Evolutionary conservation across 2,113 vertebrate genomes (phyloP).

Genomic region (Craseonycteris thonglongyai): DNA sequence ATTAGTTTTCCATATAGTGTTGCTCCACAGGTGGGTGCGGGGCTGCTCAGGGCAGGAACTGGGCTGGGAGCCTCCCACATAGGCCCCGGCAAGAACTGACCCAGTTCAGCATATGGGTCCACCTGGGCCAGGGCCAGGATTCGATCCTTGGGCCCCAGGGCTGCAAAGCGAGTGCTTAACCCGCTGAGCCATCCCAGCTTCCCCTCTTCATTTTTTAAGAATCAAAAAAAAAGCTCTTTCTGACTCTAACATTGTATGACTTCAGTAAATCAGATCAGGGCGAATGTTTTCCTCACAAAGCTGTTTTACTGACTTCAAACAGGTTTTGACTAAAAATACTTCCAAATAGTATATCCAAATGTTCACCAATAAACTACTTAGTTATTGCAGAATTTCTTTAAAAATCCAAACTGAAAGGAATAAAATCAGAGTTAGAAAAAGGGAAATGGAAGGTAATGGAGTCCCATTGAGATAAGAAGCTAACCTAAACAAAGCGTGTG

Average conservation of each 20-base stretch:
- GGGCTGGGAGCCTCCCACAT: no score
- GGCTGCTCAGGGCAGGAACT: no score
- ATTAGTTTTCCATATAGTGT: no score
- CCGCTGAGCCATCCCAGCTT: no score
- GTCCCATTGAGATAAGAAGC: background rate
- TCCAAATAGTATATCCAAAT: background rate
- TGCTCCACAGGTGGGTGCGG: no score
- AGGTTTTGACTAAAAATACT: background rate
- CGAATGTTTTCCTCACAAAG: background rate
- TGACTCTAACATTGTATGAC: background rate
- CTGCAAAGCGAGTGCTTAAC: no score
- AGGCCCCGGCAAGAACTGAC: no score
- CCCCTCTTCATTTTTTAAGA: no score
- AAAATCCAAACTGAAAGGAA: background rate
- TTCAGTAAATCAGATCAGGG: background rate
- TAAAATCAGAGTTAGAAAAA: background rate
- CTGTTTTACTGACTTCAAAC: background rate
- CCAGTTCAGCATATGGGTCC: no score
- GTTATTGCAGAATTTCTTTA: background rate
- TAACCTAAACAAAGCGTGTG: background rate
- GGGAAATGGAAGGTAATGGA: background rate
- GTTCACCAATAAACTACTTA: conserved; percentile 2
- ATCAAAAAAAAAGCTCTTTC: background rate
- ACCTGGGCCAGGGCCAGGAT: no score
- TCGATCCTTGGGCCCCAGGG: no score